phyloP scores from a whole-genome alignment of 2,113 vertebrate genomes.

The Hylia prasina region DNA sequence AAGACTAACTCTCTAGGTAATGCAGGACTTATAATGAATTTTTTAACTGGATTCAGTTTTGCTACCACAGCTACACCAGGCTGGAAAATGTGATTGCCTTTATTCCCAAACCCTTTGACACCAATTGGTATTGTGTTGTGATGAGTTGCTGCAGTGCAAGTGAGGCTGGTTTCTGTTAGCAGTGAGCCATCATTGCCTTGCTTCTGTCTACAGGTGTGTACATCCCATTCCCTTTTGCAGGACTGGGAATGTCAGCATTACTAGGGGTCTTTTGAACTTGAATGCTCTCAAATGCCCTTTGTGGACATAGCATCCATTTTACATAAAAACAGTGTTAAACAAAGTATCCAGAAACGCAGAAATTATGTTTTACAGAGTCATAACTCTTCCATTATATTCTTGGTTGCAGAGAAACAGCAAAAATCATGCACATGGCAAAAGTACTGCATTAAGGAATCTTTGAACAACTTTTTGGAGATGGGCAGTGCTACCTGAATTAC shows the following conservation, averaged over 20 bases:
- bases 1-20: neutral
- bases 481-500: neutral
- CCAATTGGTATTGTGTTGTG: fast-evolving
- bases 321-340: neutral
- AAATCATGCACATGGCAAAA: neutral
- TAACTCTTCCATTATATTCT: neutral
- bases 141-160: neutral
- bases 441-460: neutral
- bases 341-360: neutral
- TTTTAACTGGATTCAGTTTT: neutral
- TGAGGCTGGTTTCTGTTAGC: neutral
- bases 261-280: neutral
- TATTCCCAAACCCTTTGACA: neutral
- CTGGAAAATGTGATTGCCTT: neutral
- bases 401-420: neutral
- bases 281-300: neutral
- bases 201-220: neutral
- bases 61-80: neutral
- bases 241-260: neutral
- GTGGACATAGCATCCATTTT: neutral
- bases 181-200: neutral
- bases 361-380: neutral
- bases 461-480: neutral
- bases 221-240: neutral
- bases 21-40: neutral